Evolutionary conservation across 2,113 vertebrate genomes (phyloP).

Genomic region (Junco hyemalis): DNA sequence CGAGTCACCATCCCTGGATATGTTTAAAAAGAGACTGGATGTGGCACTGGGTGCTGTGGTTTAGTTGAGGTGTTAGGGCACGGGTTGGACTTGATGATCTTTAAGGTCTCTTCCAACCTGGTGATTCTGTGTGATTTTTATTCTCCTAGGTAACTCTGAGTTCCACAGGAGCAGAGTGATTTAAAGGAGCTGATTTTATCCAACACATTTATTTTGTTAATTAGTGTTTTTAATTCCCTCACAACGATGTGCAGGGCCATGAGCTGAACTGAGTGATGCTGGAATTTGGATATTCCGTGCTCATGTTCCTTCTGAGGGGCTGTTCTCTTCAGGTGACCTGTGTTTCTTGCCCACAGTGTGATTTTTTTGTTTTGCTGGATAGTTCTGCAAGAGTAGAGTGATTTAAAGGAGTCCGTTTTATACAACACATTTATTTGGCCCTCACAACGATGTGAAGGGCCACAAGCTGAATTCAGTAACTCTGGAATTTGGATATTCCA

Average conservation of each 20-base stretch:
- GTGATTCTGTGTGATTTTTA: neutral
- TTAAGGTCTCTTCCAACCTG: neutral
- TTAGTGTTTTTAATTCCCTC: neutral
- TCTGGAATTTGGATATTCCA: neutral
- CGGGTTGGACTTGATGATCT: neutral
- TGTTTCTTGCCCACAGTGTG: no score
- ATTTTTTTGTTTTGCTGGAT: no score
- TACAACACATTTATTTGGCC: no score
- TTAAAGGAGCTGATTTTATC: neutral
- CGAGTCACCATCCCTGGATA: neutral
- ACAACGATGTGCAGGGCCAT: rapidly evolving
- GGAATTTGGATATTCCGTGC: neutral
- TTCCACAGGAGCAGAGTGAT: neutral
- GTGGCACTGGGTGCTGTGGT: neutral
- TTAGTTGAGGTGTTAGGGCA: neutral
- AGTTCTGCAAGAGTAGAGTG: no score
- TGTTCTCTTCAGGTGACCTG: neutral
- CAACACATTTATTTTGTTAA: neutral
- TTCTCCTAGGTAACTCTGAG: neutral
- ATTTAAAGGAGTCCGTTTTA: no score
- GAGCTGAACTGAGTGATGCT: rapidly evolving
- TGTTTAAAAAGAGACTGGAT: neutral
- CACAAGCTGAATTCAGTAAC: rapidly evolving
- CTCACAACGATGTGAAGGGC: neutral
- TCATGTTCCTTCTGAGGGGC: no score